These are phyloP conservation scores for Actenoides hombroni DNA, from an alignment of 2,113 vertebrate species.

Conservation along the genomic window DNA sequence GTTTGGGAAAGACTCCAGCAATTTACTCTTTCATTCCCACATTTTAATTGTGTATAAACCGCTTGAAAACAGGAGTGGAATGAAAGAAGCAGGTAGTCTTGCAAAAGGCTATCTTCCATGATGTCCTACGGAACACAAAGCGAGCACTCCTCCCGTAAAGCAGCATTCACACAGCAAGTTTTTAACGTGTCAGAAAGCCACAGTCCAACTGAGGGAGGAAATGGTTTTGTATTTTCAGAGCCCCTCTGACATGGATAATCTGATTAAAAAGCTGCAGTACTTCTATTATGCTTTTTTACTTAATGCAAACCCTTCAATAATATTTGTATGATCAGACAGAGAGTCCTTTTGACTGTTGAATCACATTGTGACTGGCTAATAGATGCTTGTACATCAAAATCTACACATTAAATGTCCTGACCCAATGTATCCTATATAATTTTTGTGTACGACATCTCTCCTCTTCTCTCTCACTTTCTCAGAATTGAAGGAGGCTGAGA, in stretches of 20 bases:
- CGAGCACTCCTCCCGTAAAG: not conserved
- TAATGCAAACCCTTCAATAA: not conserved
- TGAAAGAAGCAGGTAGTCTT: not conserved
- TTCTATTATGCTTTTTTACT: not conserved
- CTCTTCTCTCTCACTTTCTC: not conserved
- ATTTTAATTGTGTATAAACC: not conserved
- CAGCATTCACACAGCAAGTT: not conserved
- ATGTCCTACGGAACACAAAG: not conserved
- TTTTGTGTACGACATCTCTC: fast-evolving
- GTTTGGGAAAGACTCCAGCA: not conserved
- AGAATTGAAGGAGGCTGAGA: not conserved
- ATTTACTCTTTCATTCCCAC: not conserved
- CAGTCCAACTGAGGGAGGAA: not conserved
- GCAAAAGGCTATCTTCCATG: not conserved
- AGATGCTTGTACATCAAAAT: not conserved
- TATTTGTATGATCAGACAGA: not conserved
- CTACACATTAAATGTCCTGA: not conserved
- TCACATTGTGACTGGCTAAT: not conserved
- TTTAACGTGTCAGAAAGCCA: not conserved
- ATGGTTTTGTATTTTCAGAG: not conserved
- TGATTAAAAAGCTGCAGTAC: not conserved
- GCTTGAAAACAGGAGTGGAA: not conserved
- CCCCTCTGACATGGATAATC: not conserved
- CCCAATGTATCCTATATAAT: fast-evolving
- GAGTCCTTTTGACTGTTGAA: not conserved